These are phyloP conservation scores for Australoheros facetus DNA, from an alignment of 2,797 vertebrate genomes.

Conservation along the genomic window DNA sequence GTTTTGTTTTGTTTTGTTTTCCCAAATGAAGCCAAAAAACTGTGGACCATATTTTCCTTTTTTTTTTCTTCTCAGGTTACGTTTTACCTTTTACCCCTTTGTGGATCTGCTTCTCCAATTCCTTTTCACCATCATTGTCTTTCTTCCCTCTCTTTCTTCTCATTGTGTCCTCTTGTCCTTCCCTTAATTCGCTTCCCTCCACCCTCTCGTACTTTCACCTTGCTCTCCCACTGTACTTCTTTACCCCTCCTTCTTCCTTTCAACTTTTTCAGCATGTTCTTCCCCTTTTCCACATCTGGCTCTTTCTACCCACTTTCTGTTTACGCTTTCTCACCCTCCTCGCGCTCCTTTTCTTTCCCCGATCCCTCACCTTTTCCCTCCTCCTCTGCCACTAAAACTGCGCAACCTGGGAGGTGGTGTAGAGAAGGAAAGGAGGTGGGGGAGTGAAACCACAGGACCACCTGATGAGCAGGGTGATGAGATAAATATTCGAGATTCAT, in stretches of 20 bases:
- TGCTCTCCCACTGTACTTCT: neutral
- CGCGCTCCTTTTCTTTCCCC: neutral
- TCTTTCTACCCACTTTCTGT: neutral
- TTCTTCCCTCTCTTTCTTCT: neutral
- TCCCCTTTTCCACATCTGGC: neutral
- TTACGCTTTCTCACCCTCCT: neutral
- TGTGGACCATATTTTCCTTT: neutral
- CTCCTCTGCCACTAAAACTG: neutral
- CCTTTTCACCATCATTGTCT: neutral
- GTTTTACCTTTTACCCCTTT: too few relatives aligned
- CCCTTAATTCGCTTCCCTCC: neutral
- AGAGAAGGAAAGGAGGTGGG: neutral
- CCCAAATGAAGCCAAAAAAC: neutral
- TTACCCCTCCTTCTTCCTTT: neutral
- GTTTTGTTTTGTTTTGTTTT: neutral
- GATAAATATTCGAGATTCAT: conserved; percentile 60
- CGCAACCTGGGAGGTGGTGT: neutral
- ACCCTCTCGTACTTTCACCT: neutral
- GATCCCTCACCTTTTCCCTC: neutral
- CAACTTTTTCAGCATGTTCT: neutral
- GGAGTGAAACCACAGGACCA: conserved; percentile 54
- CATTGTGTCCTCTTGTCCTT: neutral
- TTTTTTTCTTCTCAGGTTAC: too few relatives aligned
- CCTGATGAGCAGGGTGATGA: conserved; percentile 49
- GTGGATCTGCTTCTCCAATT: neutral